A percentile compares a stretch with the other conserved stretches of the same genome.
phyloP scores from a whole-genome alignment of 1,140 invertebrate genomes.

The Drosophila nikananu region DNA sequence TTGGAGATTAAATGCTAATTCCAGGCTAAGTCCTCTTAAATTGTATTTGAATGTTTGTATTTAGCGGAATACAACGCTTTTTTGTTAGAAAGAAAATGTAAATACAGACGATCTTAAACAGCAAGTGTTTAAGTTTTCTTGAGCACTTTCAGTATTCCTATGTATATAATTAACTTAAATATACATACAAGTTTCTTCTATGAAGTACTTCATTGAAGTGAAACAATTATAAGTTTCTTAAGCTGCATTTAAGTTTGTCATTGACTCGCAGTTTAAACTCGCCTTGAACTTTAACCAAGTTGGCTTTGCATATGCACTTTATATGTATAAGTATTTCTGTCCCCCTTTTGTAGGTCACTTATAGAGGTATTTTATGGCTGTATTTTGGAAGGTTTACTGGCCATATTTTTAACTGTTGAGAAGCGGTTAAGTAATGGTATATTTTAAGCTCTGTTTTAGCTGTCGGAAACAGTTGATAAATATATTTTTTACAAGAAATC shows the following conservation, averaged over 20 bases:
- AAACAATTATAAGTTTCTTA: slow-evolving; percentile 1
- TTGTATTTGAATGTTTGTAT: neutral
- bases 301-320: slow-evolving; percentile 12
- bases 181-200: too few relatives aligned
- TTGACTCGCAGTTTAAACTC: slow-evolving; percentile 3
- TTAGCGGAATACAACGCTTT: neutral
- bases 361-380: neutral
- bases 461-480: neutral
- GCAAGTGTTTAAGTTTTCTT: neutral
- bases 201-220: neutral
- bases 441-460: neutral
- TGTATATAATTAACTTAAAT: neutral
- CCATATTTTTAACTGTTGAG: slow-evolving; percentile 56
- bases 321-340: slow-evolving; percentile 1
- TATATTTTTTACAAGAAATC: slow-evolving; percentile 4
- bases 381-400: slow-evolving; percentile 36
- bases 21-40: slow-evolving; percentile 1
- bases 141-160: neutral
- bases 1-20: slow-evolving; percentile 2
- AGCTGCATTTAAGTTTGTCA: slow-evolving; percentile 1
- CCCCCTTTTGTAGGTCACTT: slow-evolving; percentile 43
- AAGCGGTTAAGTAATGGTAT: neutral
- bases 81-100: neutral
- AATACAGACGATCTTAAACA: neutral
- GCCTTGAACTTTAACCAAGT: slow-evolving; percentile 42